phyloP scores from a whole-genome alignment of 2,113 vertebrate species.

The Elanoides forficatus region DNA sequence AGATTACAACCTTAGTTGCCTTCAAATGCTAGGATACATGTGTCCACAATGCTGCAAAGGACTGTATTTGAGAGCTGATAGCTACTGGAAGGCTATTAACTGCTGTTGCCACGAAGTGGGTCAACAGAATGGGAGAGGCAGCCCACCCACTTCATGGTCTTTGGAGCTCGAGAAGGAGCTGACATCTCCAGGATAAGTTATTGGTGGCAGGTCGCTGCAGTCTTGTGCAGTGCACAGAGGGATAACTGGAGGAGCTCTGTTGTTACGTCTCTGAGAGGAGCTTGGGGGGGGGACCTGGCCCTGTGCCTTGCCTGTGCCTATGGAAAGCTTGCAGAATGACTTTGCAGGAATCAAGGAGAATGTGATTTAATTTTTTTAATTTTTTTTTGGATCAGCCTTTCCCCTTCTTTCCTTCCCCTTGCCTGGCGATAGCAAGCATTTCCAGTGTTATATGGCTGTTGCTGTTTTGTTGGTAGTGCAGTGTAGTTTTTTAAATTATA shows the following conservation, averaged over 20 bases:
- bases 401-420: neutral
- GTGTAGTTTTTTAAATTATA: neutral
- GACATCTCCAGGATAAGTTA: neutral
- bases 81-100: neutral
- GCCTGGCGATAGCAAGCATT: neutral
- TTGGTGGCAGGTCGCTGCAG: neutral
- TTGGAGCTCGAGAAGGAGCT: neutral
- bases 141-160: neutral
- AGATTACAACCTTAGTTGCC: neutral
- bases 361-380: neutral
- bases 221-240: neutral
- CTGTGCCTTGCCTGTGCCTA: neutral
- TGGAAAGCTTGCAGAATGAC: neutral
- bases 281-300: accelerated
- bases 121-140: neutral
- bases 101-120: neutral
- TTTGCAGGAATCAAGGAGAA: neutral
- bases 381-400: neutral
- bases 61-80: neutral
- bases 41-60: neutral
- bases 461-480: neutral
- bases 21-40: neutral
- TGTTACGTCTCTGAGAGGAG: neutral
- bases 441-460: neutral
- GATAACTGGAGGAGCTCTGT: neutral